Conservation (phyloP, 2,113 vertebrate species). For the Calonectris borealis region DNA sequence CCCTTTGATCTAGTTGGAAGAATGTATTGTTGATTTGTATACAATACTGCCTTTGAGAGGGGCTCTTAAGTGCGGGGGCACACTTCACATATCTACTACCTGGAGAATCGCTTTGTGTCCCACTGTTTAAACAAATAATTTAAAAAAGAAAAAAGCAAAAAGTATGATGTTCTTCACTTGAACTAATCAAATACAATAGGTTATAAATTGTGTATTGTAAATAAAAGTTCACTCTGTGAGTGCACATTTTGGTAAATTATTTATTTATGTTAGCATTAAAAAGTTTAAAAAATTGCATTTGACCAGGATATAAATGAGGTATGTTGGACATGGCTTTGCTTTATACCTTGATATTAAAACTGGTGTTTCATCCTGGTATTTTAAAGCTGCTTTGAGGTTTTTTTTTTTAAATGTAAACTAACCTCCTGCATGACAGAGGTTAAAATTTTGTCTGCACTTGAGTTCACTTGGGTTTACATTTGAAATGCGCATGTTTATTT, state of each 20-base stretch:
- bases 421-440: constrained; percentile 95
- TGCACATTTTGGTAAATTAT: constrained; percentile 99
- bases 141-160: constrained; percentile 70
- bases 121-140: constrained; percentile 60
- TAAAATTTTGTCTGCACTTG: constrained; percentile 97
- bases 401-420: constrained; percentile 83
- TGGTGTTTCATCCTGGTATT: constrained; percentile 88
- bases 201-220: constrained; percentile 98
- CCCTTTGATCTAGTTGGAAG: constrained; percentile 78
- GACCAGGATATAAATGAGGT: constrained; percentile 84
- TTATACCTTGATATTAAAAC: constrained; percentile 85
- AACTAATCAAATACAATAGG: constrained; percentile 91
- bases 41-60: constrained; percentile 84
- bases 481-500: constrained; percentile 99
- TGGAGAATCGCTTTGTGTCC: constrained; percentile 78
- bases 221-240: constrained; percentile 99
- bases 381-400: constrained; percentile 80
- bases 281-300: constrained; percentile 87
- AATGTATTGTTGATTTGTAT: constrained; percentile 78
- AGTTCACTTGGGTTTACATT: constrained; percentile 99
- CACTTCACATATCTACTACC: constrained; percentile 78
- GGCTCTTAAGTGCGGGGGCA: constrained; percentile 78
- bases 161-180: constrained; percentile 83
- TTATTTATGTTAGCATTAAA: constrained; percentile 99
- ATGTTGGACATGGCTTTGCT: constrained; percentile 80